phyloP scores from a whole-genome alignment of 2,113 vertebrate species.

The Thermophis baileyi region DNA sequence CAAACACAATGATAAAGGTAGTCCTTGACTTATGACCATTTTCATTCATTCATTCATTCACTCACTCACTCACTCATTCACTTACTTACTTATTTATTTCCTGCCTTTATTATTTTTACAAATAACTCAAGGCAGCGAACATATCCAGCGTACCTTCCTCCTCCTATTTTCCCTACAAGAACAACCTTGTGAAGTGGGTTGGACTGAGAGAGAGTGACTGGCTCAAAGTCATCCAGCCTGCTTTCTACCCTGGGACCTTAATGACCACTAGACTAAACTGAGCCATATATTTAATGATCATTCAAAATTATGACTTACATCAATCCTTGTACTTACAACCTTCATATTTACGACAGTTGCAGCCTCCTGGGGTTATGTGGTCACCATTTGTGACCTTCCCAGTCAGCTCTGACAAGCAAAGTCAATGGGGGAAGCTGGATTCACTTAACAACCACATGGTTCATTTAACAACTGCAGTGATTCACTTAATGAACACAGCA shows the following conservation, averaged over 20 bases:
- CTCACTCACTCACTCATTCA: no score
- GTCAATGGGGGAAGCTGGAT: background rate
- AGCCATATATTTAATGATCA: background rate
- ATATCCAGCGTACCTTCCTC: background rate
- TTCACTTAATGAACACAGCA: background rate
- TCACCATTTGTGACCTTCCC: background rate
- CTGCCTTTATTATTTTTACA: background rate
- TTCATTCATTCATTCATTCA: no score
- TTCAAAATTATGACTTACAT: background rate
- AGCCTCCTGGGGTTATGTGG: background rate
- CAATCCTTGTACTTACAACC: background rate
- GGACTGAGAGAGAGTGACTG: background rate
- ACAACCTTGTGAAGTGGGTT: background rate
- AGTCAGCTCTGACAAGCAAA: background rate
- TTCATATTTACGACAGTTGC: background rate
- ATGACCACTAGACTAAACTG: background rate
- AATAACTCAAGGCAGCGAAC: background rate
- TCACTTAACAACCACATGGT: background rate
- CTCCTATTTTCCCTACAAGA: background rate
- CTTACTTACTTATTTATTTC: no score
- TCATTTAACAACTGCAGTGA: background rate
- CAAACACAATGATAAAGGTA: background rate
- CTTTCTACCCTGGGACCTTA: background rate
- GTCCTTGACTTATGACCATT: background rate
- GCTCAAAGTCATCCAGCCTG: background rate